Base-by-base conservation (phyloP, 2,888 invertebrate species). In the Plusia festucae region DNA sequence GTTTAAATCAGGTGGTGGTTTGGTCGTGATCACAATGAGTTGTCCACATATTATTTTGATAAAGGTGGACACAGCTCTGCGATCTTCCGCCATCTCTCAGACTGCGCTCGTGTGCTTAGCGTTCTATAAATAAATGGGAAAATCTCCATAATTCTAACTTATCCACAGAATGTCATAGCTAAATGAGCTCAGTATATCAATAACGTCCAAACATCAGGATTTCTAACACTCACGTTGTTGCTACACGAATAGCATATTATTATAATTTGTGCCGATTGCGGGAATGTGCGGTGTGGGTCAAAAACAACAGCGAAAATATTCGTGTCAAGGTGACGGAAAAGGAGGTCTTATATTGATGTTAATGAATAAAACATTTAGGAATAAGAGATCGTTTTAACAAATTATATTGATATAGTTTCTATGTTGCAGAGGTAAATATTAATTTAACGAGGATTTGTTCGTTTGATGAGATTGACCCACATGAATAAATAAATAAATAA, bases 161-260 rank as follows among this genome's bases (percentile, higher is more conserved):
- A 1, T 34, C 59, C 40, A 34, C 58, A 65, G 32, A 30, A 9
- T 59, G 32, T 20, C 55, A 55, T 20, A 60, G 53, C 11, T 13
- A 16, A 65, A 66, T 66, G 66, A 53, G 53, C 53, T 9, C 34
- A 65, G 53, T 24, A 22, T 32, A 61, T 65, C 58, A 75, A 75
- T 32, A 60, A 18, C 46, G 40, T 20, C 15, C 52, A 51, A 62
- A 53, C 52, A 60, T 15, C 44, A 20, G 34, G 53, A 66, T 57
- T 56, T 60, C 62, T 57, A n/a, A 53, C 62, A 73, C 60, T 16
- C 55, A 40, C 51, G 59, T 53, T 15, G 15, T 63, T 30, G 40
- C 7, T 24, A 59, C n/a, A n/a, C 27, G 30, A 30, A 53, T 16
- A 32, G 51, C 55, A 65, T 59, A 56, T 60, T 32, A 60, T 53